Conservation (phyloP, 2,888 invertebrate species). For the Perdita meconis region DNA sequence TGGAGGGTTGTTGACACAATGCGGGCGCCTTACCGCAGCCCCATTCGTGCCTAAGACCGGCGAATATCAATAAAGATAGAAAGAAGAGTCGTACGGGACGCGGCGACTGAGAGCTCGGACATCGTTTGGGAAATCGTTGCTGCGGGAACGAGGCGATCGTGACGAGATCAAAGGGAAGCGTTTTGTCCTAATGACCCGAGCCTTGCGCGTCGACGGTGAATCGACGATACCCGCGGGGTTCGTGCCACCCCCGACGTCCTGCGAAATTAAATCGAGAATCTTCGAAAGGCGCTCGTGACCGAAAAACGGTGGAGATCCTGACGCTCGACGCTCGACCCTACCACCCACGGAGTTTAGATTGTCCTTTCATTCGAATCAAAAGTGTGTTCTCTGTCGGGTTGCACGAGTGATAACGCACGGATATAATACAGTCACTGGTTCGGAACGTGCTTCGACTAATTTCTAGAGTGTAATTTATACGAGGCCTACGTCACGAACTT, state of each 20-base stretch:
- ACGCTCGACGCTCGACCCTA: conserved; percentile 8
- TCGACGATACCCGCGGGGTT: conserved; percentile 55
- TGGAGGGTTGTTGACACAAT: conserved; percentile 81
- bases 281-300: conserved; percentile 31
- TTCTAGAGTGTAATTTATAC: conserved; percentile 33
- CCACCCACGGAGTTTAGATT: conserved; percentile 41
- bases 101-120: conserved; percentile 45
- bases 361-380: conserved; percentile 9
- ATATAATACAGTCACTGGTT: background rate
- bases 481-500: background rate
- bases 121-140: conserved; percentile 60
- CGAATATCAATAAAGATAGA: conserved; percentile 76
- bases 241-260: conserved; percentile 33
- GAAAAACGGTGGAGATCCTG: conserved; percentile 42
- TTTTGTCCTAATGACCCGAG: conserved; percentile 79
- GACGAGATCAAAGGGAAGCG: conserved; percentile 82
- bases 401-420: conserved; percentile 7
- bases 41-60: conserved; percentile 76
- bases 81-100: conserved; percentile 46
- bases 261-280: conserved; percentile 63
- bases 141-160: conserved; percentile 71
- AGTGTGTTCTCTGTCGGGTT: background rate
- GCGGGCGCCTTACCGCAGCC: conserved; percentile 81
- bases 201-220: conserved; percentile 45
- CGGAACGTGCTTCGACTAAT: conserved; percentile 21